phyloP scores from a whole-genome alignment of 1,140 invertebrate species.

The Drosophila elegans region DNA sequence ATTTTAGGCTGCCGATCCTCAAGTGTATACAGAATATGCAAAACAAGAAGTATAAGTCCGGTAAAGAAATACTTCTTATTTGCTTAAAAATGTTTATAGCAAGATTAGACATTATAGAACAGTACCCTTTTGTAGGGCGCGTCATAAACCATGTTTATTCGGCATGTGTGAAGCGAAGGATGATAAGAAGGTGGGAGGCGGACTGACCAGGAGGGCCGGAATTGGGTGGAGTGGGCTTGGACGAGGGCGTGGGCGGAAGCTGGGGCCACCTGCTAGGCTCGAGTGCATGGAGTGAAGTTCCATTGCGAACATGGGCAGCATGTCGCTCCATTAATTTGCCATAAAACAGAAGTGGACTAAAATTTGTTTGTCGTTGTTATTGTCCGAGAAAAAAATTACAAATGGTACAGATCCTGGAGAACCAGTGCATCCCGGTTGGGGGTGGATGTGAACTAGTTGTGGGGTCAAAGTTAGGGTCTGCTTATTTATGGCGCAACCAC shows the following conservation, averaged over 20 bases:
- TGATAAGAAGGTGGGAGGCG: constrained; percentile 13
- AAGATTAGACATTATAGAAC: neutral
- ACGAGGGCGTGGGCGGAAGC: neutral
- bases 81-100: neutral
- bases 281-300: constrained; percentile 51
- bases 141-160: constrained; percentile 65
- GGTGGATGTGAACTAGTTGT: neutral
- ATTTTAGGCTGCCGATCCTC: no score
- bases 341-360: constrained; percentile 84
- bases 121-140: neutral
- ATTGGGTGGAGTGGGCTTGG: neutral
- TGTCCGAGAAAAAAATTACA: constrained; percentile 72
- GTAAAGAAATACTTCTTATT: neutral
- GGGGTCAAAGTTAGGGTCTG: constrained; percentile 27
- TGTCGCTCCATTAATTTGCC: constrained; percentile 84
- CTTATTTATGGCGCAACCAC: constrained; percentile 70
- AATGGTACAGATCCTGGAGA: constrained; percentile 54
- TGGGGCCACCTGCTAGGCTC: constrained; percentile 72
- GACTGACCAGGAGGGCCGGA: neutral
- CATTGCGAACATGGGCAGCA: constrained; percentile 72
- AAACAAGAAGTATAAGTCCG: no score
- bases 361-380: constrained; percentile 75
- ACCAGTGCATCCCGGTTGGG: neutral
- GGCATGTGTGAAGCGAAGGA: constrained; percentile 71
- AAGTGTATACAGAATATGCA: no score